Conservation (phyloP, 2,113 vertebrate species). For the Eonycteris spelaea region DNA sequence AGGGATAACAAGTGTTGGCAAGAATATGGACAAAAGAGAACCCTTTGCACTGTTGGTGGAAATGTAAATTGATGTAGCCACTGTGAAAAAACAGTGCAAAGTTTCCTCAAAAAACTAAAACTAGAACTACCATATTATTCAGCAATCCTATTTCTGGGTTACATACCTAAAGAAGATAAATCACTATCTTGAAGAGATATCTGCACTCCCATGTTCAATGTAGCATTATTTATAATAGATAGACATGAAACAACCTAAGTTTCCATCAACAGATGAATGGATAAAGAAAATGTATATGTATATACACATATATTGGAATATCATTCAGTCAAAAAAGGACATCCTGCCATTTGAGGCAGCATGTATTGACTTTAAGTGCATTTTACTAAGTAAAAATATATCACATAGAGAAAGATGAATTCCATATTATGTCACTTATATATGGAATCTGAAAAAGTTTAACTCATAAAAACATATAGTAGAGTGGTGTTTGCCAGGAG, state of each 20-base stretch:
- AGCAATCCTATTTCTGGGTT: background rate
- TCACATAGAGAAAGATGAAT: background rate
- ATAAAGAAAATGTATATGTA: background rate
- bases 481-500: background rate
- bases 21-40: background rate
- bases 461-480: background rate
- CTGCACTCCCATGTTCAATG: background rate
- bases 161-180: background rate
- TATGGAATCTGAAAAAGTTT: background rate
- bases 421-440: background rate
- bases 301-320: background rate
- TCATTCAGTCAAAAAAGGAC: background rate
- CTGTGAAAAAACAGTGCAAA: background rate
- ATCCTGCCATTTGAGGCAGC: background rate
- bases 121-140: background rate
- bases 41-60: too few species aligned
- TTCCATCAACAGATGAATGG: background rate
- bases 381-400: background rate
- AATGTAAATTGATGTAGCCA: background rate
- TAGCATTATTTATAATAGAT: background rate
- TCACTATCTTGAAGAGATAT: background rate
- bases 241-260: background rate
- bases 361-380: background rate
- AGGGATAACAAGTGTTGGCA: background rate
- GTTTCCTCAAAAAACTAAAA: background rate